These are phyloP conservation scores for Diadumene lineata DNA, from an alignment of 92 coral and sea anemone species.

Conservation along the genomic window DNA sequence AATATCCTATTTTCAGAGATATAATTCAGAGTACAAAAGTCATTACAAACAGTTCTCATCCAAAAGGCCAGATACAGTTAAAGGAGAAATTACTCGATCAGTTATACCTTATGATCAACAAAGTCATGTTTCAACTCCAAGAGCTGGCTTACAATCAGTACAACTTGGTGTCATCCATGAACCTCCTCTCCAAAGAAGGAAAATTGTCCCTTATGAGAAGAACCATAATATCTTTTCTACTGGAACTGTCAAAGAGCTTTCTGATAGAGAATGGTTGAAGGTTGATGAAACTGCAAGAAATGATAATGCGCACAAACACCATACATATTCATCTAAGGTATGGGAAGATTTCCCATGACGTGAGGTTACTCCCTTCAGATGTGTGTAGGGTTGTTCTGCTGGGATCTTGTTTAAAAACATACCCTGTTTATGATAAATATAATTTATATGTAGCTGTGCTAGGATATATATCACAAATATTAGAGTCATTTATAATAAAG, in stretches of 20 bases:
- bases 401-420: no score
- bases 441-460: no score
- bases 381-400: no score
- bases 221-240: conserved; percentile 94
- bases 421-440: no score
- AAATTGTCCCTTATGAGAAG: conserved; percentile 88
- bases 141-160: conserved; percentile 88
- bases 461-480: no score
- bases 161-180: conserved; percentile 82
- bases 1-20: conserved; percentile 50
- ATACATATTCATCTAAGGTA: not conserved
- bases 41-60: conserved; percentile 80
- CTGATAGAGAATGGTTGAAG: conserved; percentile 82
- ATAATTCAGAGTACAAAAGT: conserved; percentile 75
- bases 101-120: conserved; percentile 54
- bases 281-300: conserved; percentile 44
- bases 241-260: conserved; percentile 80
- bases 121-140: conserved; percentile 71
- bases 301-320: conserved; percentile 16
- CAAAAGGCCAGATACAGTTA: conserved; percentile 75
- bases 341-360: no score
- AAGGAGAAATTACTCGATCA: conserved; percentile 81
- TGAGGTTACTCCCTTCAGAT: no score
- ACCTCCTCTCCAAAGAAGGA: conserved; percentile 90
- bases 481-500: no score